Evolutionary conservation across 2,888 invertebrate species (phyloP).

Genomic region (Malthinus flaveolus): DNA sequence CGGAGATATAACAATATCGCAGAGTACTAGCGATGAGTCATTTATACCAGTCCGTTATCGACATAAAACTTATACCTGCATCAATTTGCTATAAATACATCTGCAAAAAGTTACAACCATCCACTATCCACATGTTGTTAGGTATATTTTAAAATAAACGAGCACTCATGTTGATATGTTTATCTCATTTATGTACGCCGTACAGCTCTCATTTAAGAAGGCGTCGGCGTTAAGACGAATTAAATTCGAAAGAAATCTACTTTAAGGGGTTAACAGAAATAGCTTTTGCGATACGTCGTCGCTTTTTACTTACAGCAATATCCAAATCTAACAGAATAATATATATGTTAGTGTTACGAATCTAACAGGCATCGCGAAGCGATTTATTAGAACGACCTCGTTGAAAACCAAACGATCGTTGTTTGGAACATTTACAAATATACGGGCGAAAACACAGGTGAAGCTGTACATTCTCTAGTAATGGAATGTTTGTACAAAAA

Average conservation of each 20-base stretch:
- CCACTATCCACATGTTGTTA: conserved; percentile 15
- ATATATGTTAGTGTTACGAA: conserved; percentile 36
- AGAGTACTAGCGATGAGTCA: conserved; percentile 22
- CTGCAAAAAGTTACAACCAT: conserved; percentile 14
- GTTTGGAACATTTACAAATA: conserved; percentile 45
- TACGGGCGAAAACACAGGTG: conserved; percentile 40
- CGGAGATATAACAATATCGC: conserved; percentile 35
- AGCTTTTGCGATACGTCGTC: conserved; percentile 18
- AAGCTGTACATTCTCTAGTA: conserved; percentile 41
- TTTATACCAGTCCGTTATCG: conserved; percentile 31
- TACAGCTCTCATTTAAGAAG: conserved; percentile 16
- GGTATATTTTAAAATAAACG: conserved; percentile 22
- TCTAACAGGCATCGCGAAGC: conserved; percentile 40
- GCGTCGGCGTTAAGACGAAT: conserved; percentile 20
- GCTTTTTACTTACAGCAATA: conserved; percentile 11
- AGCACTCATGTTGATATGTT: conserved; percentile 23
- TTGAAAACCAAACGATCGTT: conserved; percentile 45
- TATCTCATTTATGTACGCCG: conserved; percentile 24
- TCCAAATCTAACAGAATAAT: conserved; percentile 23
- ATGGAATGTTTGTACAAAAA: conserved; percentile 40
- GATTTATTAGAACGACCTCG: conserved; percentile 47
- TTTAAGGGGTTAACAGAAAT: conserved; percentile 26
- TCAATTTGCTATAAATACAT: conserved; percentile 24
- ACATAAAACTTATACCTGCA: conserved; percentile 21
- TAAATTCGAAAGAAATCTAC: conserved; percentile 21